Evolutionary conservation across 2,888 invertebrate species (phyloP).

Genomic region (Hipparchia sbordonii): DNA sequence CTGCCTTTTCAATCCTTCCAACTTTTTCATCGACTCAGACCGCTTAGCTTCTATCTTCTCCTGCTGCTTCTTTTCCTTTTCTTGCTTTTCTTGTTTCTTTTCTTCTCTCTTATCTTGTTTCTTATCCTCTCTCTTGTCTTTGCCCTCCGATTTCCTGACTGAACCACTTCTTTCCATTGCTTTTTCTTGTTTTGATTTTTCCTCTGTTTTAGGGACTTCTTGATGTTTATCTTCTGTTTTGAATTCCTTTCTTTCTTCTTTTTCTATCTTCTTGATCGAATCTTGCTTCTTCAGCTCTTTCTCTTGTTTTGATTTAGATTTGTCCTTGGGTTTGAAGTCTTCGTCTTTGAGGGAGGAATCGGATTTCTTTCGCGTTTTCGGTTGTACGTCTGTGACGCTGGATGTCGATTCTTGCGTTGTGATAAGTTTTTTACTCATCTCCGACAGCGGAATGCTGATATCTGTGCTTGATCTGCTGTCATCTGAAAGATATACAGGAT

Average conservation of each 20-base stretch:
- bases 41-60: constrained; percentile 62
- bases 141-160: constrained; percentile 55
- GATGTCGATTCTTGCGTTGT: constrained; percentile 47
- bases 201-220: constrained; percentile 43
- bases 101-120: constrained; percentile 51
- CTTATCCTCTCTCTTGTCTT: constrained; percentile 53
- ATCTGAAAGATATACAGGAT: constrained; percentile 48
- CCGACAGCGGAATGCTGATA: constrained; percentile 54
- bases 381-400: constrained; percentile 49
- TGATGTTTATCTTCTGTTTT: constrained; percentile 49
- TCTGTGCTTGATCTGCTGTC: constrained; percentile 70
- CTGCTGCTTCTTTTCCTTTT: constrained; percentile 56
- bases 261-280: constrained; percentile 59
- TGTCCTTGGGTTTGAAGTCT: constrained; percentile 60
- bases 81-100: constrained; percentile 63
- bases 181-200: constrained; percentile 48
- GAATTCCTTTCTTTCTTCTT: constrained; percentile 50
- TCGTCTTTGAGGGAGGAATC: constrained; percentile 75
- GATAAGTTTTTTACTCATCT: constrained; percentile 54
- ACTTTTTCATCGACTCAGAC: constrained; percentile 64
- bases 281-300: constrained; percentile 53
- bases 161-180: constrained; percentile 63
- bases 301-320: constrained; percentile 56
- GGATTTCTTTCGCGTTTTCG: constrained; percentile 69
- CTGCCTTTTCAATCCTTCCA: constrained; percentile 64